Percentiles rank a stretch among this genome's conserved stretches.
Conservation (phyloP, 64 coral and sea anemone species). For the Trachythela sp. region DNA sequence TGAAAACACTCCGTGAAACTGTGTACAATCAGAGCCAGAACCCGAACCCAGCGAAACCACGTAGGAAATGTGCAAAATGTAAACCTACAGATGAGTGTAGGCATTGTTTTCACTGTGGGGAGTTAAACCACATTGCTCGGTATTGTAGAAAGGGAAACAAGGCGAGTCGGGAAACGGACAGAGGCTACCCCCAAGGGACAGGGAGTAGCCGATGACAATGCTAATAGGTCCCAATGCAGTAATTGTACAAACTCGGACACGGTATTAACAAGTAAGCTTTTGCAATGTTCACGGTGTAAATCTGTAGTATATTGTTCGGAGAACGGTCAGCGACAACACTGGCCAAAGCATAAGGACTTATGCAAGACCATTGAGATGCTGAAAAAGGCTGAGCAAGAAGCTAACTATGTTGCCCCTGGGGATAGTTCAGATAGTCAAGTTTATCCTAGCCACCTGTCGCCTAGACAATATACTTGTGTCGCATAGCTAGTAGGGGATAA, state of each 20-base stretch:
- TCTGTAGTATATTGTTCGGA: not conserved
- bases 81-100: not conserved
- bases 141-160: constrained; percentile 33
- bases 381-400: not conserved
- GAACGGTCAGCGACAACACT: not conserved
- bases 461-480: not conserved
- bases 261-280: no score
- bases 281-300: constrained; percentile 26
- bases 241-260: not conserved
- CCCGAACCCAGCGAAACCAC: not conserved
- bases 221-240: not conserved
- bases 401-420: not conserved
- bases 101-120: constrained; percentile 29
- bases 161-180: constrained; percentile 36
- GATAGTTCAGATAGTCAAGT: not conserved
- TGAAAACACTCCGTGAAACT: no score
- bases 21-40: not conserved
- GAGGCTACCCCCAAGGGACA: constrained; percentile 48
- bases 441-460: not conserved
- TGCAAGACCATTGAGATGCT: constrained; percentile 21
- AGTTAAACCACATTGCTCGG: constrained; percentile 2
- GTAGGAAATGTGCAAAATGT: constrained; percentile 20
- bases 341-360: constrained; percentile 17
- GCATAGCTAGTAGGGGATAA: not conserved
- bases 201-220: constrained; percentile 1